Percentiles rank a stretch among this genome's conserved stretches.
phyloP scores from a whole-genome alignment of 2,113 vertebrate genomes.

The Onychostoma macrolepis region DNA sequence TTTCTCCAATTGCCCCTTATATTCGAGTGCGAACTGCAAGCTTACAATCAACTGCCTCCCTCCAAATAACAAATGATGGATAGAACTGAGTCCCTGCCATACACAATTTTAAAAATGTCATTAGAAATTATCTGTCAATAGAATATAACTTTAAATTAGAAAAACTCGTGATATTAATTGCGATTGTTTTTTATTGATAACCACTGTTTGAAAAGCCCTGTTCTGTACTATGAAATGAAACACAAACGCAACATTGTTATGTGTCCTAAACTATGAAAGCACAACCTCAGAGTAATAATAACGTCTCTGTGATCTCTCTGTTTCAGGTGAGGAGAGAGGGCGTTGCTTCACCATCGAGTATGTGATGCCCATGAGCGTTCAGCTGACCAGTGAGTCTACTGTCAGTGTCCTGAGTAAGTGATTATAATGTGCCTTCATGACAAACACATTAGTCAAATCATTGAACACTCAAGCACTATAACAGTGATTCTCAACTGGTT shows the following conservation, averaged over 20 bases:
- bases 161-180: background rate
- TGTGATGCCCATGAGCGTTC: constrained; percentile 91
- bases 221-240: background rate
- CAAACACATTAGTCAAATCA: background rate
- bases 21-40: too few relatives aligned
- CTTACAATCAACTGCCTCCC: too few relatives aligned
- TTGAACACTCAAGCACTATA: background rate
- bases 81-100: too few relatives aligned
- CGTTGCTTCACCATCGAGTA: constrained; percentile 95
- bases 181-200: too few relatives aligned
- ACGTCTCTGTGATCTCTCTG: constrained; percentile 53
- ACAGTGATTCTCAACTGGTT: background rate
- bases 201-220: background rate
- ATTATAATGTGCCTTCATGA: background rate
- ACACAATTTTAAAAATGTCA: too few relatives aligned
- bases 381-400: constrained; percentile 91
- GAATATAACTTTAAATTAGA: background rate
- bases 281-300: constrained; percentile 75
- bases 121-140: too few relatives aligned
- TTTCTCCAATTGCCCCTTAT: too few relatives aligned
- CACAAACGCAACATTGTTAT: background rate
- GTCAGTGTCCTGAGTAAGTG: constrained; percentile 93
- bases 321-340: constrained; percentile 87
- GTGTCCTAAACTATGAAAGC: background rate
- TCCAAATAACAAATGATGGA: too few relatives aligned